These are phyloP conservation scores for Rhagonycha fulva DNA, from an alignment of 2,888 invertebrate genomes.

Conservation along the genomic window DNA sequence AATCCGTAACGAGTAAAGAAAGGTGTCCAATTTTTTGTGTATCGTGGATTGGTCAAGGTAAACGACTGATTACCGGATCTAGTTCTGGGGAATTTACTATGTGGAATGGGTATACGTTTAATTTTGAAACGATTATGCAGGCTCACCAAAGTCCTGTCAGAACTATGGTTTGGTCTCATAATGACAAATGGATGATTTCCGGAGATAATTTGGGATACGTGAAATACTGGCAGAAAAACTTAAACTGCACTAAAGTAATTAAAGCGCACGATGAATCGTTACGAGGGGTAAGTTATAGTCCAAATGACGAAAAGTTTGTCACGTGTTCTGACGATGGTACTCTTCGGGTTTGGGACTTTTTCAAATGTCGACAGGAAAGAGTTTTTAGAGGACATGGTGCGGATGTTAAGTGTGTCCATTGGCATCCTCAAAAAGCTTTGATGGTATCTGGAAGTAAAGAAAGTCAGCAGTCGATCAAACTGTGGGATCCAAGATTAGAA, in stretches of 20 bases:
- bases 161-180: slow-evolving; percentile 99
- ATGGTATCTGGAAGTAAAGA: too few species aligned
- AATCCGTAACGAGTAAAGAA: slow-evolving; percentile 99
- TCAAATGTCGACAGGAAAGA: slow-evolving; percentile 92
- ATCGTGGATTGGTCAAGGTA: slow-evolving; percentile 99
- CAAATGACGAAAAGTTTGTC: slow-evolving; percentile 53
- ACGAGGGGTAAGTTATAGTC: slow-evolving; percentile 91
- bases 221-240: slow-evolving; percentile 99
- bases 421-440: slow-evolving; percentile 98
- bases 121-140: slow-evolving; percentile 99
- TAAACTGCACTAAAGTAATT: slow-evolving; percentile 99
- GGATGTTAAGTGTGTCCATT: slow-evolving; percentile 98
- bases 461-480: slow-evolving; percentile 98
- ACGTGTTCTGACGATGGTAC: too few species aligned
- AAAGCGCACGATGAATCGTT: slow-evolving; percentile 99
- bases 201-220: too few species aligned
- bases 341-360: too few species aligned
- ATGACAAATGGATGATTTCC: slow-evolving; percentile 99
- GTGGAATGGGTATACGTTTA: slow-evolving; percentile 99
- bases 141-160: slow-evolving; percentile 99
- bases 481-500: slow-evolving; percentile 99
- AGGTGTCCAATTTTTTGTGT: slow-evolving; percentile 98
- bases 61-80: slow-evolving; percentile 95
- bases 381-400: slow-evolving; percentile 95
- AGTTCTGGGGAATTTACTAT: slow-evolving; percentile 99